Evolutionary conservation across 2,113 vertebrate genomes (phyloP).

Genomic region (Solea senegalensis): DNA sequence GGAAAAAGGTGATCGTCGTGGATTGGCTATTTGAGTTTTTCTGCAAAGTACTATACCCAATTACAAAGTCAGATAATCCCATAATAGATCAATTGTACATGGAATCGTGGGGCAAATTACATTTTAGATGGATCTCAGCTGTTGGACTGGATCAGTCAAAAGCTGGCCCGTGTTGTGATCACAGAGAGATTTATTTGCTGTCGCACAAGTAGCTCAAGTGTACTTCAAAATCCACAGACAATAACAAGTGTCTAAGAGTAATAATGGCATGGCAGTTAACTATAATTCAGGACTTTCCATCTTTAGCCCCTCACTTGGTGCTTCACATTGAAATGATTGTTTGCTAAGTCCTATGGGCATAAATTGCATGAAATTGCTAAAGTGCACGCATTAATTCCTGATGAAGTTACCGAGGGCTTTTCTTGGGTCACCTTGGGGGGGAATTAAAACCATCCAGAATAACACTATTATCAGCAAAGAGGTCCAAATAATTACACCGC

Average conservation of each 20-base stretch:
- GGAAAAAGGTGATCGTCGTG: constrained; percentile 33
- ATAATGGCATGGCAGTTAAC: constrained; percentile 69
- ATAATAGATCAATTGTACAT: constrained; percentile 71
- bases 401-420: constrained; percentile 38
- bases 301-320: constrained; percentile 60
- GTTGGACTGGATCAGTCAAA: constrained; percentile 50
- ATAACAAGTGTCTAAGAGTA: constrained; percentile 65
- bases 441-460: constrained; percentile 5
- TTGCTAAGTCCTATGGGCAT: constrained; percentile 58
- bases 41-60: constrained; percentile 48
- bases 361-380: constrained; percentile 68
- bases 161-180: constrained; percentile 67
- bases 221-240: constrained; percentile 74
- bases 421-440: constrained; percentile 50
- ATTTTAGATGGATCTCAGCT: constrained; percentile 50
- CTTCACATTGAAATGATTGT: constrained; percentile 72
- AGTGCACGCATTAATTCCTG: constrained; percentile 57
- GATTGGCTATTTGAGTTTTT: constrained; percentile 44
- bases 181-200: constrained; percentile 64
- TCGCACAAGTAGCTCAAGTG: constrained; percentile 67
- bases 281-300: constrained; percentile 72
- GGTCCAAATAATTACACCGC: neutral
- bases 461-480: neutral
- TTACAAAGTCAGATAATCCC: constrained; percentile 74
- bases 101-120: constrained; percentile 58